Percentiles rank a stretch among this genome's conserved stretches.
These are phyloP conservation scores for Archips xylosteana DNA, from an alignment of 2,888 invertebrate species.

Conservation along the genomic window DNA sequence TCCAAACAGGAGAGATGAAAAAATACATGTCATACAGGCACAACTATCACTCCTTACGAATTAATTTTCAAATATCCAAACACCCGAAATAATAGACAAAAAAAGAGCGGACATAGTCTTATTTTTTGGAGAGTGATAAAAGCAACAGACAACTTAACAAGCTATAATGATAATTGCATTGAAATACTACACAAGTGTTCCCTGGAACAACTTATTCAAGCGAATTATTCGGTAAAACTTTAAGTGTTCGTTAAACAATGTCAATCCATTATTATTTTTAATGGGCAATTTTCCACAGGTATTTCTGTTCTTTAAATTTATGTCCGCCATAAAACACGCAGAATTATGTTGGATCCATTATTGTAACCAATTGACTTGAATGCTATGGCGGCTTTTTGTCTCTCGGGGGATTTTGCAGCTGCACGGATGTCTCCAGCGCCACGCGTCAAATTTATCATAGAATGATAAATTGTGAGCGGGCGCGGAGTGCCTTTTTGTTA, in stretches of 20 bases:
- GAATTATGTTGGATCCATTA: slow-evolving; percentile 67
- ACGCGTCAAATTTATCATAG: slow-evolving; percentile 69
- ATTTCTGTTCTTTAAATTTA: slow-evolving; percentile 52
- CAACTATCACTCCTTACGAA: too few relatives aligned
- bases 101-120: not conserved
- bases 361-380: slow-evolving; percentile 77
- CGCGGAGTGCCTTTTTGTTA: slow-evolving; percentile 28
- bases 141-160: not conserved
- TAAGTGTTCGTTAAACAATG: not conserved
- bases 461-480: slow-evolving; percentile 62
- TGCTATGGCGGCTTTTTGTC: slow-evolving; percentile 61
- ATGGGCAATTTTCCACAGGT: slow-evolving; percentile 7
- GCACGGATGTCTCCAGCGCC: slow-evolving; percentile 63
- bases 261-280: slow-evolving; percentile 3
- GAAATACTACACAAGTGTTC: not conserved
- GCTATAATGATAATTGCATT: not conserved
- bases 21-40: too few relatives aligned
- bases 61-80: too few relatives aligned
- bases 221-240: not conserved
- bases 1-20: too few relatives aligned
- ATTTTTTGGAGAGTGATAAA: not conserved
- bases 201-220: not conserved
- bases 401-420: slow-evolving; percentile 58
- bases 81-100: not conserved
- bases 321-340: slow-evolving; percentile 56